Evolutionary conservation across 1,140 invertebrate species (phyloP), one percentile per base, ranked within the genome.

Genomic region (Pseudomyrmex cubaensis): DNA sequence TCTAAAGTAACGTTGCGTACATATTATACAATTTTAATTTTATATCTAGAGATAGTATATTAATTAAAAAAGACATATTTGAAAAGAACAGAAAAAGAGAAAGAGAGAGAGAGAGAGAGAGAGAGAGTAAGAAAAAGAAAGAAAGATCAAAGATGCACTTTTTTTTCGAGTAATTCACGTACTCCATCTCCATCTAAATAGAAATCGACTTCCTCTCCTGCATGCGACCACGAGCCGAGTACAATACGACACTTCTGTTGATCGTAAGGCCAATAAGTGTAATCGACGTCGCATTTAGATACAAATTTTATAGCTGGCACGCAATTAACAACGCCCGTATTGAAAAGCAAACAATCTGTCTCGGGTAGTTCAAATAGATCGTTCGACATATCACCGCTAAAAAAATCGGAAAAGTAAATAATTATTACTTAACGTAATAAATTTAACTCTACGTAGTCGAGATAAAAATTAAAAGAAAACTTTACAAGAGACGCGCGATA

Each of bases 161-260:
- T 35, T 35, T 35, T 35, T 12, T 8, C 50, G 13, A 35, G 48
- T 54, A 22, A 59, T 78, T 69, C 2, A 78, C 67, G 52, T 90
- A 93, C 93, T 57, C 82, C 86, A 48, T 90, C 84, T 22, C 89
- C 85, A 4, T 84, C 46, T 3, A 94, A 76, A 64, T 93, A 93
- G 48, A 95, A 94, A 83, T 95, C 94, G 1, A 96, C 90, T 88
- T 96, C 95, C 90, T 96, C 95, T 2, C 95, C 95, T 0, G 94
- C 94, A 74, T 96, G 95, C 74, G 95, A 94, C 96, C 96, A 96
- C 3, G 93, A 93, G 12, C 93, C 94, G 57, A 94, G 88, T 62
- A 77, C 84, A 13, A 94, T 89, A 2, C 85, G 91, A 82, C 94
- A 94, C 5, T 88, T 91, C 59, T 94, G 94, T 13, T 84, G 89